Base-by-base conservation (phyloP, 2,797 vertebrate species). In the Glyptemys insculpta region DNA sequence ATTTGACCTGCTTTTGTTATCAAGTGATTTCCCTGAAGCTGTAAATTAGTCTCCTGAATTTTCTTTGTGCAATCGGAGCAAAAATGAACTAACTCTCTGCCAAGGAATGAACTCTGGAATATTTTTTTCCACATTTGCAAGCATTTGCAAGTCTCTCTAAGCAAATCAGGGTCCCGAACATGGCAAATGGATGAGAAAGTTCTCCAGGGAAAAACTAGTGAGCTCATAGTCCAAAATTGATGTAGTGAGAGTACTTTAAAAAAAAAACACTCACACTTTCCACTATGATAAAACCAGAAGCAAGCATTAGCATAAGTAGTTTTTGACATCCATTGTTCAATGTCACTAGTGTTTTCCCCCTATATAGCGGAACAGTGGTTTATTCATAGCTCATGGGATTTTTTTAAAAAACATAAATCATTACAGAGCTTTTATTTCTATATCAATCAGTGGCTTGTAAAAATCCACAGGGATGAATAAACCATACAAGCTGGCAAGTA, bases 231-330 rank as follows among this genome's bases (percentile, higher is more conserved):
- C 97, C 97, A 96, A 98, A 98, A 97, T 97, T 94, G 92, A 97
- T 95, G 97, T 91, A 96, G 95, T 98, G 97, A 98, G 93, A 98
- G 94, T 87, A 91, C 90, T 98, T 95, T 97, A 94, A 97, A 98
- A 97, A 96, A 96, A 85, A 4, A 84, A 95, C 34, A 96, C 95
- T 98, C 98, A 98, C 87, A 98, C 92, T 98, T 99, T 99, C 98
- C 98, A 98, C 96, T 98, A 98, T 98, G 98, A 99, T 98, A 98
- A 98, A 99, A 98, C 97, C 98, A 98, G 97, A 98, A 98, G 98
- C 94, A 96, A 98, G 94, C 81, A 74, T 87, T 95, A 97, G 97
- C 95, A 96, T 93, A 97, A 91, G 89, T 80, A 91, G 81, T 56
- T 95, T 97, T 98, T 97, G 97, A 98, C 86, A 97, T 93, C 90